Evolutionary conservation across 2,888 invertebrate genomes (phyloP).

Genomic region (Coecobrya sp.): DNA sequence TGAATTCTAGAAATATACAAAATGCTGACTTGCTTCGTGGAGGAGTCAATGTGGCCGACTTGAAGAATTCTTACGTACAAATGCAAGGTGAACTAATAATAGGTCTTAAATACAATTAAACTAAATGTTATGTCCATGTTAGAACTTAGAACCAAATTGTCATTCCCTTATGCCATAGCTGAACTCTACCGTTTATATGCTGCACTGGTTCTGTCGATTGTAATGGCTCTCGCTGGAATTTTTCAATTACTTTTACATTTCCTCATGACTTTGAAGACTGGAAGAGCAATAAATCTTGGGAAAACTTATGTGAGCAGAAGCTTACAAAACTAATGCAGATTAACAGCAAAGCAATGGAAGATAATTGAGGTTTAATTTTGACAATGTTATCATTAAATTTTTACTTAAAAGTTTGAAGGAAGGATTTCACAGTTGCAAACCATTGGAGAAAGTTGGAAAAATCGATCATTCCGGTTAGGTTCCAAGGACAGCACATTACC

Average conservation of each 20-base stretch:
- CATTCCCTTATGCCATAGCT: neutral
- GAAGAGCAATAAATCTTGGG: conserved; percentile 58
- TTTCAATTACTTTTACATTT: conserved; percentile 54
- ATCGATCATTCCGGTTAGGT: neutral
- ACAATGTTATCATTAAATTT: too few species aligned
- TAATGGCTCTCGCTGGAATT: conserved; percentile 66
- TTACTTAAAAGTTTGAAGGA: conserved; percentile 54
- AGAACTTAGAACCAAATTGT: neutral
- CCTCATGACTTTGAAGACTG: conserved; percentile 68
- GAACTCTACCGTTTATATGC: conserved; percentile 65
- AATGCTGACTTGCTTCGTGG: neutral
- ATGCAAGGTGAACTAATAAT: conserved; percentile 44
- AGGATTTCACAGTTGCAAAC: conserved; percentile 12
- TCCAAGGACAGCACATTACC: conserved; percentile 47
- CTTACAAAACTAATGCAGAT: too few species aligned
- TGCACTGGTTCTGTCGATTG: conserved; percentile 48
- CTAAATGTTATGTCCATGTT: neutral
- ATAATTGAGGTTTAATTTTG: too few species aligned
- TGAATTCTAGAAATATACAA: neutral
- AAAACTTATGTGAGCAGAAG: conserved; percentile 54
- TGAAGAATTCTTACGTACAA: conserved; percentile 1
- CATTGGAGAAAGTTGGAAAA: conserved; percentile 37
- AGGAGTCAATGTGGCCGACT: neutral
- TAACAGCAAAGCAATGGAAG: too few species aligned
- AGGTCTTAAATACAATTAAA: neutral